Conservation (phyloP, 2,113 vertebrate genomes). For the Pterocles orientalis region DNA sequence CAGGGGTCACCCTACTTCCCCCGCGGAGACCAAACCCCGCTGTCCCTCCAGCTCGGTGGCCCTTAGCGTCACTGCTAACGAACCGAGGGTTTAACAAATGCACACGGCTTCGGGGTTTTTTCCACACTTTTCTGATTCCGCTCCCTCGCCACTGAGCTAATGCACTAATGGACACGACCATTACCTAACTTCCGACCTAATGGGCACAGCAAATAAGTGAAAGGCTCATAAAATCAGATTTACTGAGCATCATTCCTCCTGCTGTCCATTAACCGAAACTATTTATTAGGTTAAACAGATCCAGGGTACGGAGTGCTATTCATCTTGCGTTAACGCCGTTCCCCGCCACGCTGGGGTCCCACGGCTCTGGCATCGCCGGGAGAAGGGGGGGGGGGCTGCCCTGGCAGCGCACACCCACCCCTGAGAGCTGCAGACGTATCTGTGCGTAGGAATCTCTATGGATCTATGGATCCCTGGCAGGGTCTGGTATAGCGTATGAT, state of each 20-base stretch:
- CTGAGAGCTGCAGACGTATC: background rate
- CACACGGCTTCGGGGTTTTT: background rate
- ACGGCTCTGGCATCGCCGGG: background rate
- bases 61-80: rapidly evolving
- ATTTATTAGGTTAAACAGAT: conserved; percentile 48
- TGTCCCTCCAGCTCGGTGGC: background rate
- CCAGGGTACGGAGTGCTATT: background rate
- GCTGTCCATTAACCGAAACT: conserved; percentile 52
- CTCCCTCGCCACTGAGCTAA: conserved; percentile 45
- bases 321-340: background rate
- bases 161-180: conserved; percentile 61
- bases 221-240: conserved; percentile 66
- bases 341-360: rapidly evolving
- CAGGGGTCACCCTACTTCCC: rapidly evolving
- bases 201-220: conserved; percentile 52
- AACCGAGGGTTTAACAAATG: background rate
- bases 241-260: conserved; percentile 24
- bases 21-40: rapidly evolving
- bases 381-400: background rate
- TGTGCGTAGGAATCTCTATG: background rate
- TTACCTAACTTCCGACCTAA: conserved; percentile 55
- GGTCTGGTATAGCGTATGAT: background rate
- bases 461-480: rapidly evolving
- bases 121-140: background rate
- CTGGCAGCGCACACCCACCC: background rate